A percentile compares a stretch with the other conserved stretches of the same genome.
phyloP scores from a whole-genome alignment of 2,797 vertebrate species.

The Okamejei kenojei region DNA sequence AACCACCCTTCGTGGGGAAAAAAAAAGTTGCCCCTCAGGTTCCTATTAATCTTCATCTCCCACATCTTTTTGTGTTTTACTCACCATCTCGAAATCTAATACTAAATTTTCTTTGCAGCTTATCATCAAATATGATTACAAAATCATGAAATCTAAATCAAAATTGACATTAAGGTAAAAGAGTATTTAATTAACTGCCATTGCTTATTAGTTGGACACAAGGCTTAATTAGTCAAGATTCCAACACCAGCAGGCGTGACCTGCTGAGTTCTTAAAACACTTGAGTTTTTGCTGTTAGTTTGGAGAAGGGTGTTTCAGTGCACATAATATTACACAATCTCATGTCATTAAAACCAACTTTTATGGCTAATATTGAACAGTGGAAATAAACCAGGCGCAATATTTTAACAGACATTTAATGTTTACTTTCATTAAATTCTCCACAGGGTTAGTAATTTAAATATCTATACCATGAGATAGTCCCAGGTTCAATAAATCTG shows the following conservation, averaged over 20 bases:
- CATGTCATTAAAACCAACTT: background rate
- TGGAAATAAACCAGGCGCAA: background rate
- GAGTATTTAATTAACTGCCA: background rate
- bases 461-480: background rate
- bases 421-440: background rate
- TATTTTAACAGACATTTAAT: slow-evolving; percentile 33
- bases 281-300: background rate
- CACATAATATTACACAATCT: background rate
- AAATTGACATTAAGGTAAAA: background rate
- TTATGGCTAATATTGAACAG: background rate
- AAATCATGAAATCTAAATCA: background rate
- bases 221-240: too few species aligned
- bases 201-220: background rate
- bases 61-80: too few species aligned
- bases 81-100: background rate
- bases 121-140: background rate
- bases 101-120: background rate
- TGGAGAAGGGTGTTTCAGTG: background rate
- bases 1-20: too few species aligned
- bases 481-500: slow-evolving; percentile 7
- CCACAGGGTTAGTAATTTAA: slow-evolving; percentile 32
- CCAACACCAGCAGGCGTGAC: too few species aligned
- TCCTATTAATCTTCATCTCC: too few species aligned
- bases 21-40: too few species aligned
- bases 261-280: too few species aligned